A percentile compares a stretch with the other conserved stretches of the same genome.
These are phyloP conservation scores for Manis crassicaudata DNA, from an alignment of 2,797 vertebrate species.

Conservation along the genomic window DNA sequence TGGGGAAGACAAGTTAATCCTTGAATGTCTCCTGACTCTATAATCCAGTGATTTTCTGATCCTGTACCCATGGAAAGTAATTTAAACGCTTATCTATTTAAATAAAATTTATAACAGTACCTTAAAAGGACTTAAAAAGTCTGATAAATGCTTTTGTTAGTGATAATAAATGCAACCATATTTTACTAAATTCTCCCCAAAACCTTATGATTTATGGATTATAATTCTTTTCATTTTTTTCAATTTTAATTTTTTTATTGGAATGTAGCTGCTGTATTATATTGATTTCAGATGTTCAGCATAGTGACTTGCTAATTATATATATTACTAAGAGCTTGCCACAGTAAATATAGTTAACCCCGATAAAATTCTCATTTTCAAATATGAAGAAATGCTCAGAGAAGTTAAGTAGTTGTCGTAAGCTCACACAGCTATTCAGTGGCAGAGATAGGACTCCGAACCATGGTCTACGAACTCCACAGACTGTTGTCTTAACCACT, in stretches of 20 bases:
- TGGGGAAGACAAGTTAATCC: background rate
- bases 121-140: background rate
- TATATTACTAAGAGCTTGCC: too few relatives aligned
- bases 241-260: too few relatives aligned
- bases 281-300: too few relatives aligned
- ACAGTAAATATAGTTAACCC: too few relatives aligned
- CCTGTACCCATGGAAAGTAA: background rate
- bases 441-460: background rate
- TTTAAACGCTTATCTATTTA: background rate
- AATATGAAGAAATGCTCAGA: background rate
- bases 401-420: background rate
- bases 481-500: slow-evolving; percentile 9
- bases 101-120: background rate
- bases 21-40: background rate
- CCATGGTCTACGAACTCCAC: background rate
- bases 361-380: too few relatives aligned
- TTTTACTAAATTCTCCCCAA: background rate
- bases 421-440: background rate
- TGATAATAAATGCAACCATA: background rate
- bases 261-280: too few relatives aligned
- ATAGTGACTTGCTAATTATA: too few relatives aligned
- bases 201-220: background rate
- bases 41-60: background rate
- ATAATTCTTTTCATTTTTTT: background rate
- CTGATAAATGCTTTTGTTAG: background rate